phyloP scores from a whole-genome alignment of 2,888 invertebrate species.

The Galeopsomyia nigrocyanea region DNA sequence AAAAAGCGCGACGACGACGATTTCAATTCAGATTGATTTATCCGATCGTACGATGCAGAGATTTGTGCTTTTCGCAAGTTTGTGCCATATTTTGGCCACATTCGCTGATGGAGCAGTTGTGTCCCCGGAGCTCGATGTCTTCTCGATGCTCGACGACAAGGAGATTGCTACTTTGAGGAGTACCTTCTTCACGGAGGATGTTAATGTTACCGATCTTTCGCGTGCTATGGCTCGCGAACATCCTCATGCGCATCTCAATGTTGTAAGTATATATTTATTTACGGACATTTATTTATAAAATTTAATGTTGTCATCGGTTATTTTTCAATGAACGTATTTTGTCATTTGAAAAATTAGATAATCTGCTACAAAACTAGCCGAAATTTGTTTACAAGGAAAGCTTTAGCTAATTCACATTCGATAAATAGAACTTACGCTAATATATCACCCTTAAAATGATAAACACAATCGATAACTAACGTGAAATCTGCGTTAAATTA shows the following conservation, averaged over 20 bases:
- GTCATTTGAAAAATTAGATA: background rate
- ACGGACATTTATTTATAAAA: background rate
- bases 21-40: too few relatives aligned
- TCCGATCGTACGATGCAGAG: too few relatives aligned
- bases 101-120: too few relatives aligned
- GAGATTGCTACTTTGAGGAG: too few relatives aligned
- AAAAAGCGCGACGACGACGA: too few relatives aligned
- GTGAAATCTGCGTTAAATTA: too few relatives aligned
- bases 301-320: background rate
- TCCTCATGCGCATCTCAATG: slow-evolving; percentile 20
- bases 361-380: background rate
- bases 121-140: too few relatives aligned
- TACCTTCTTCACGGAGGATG: background rate
- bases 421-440: background rate
- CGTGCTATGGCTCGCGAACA: background rate
- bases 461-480: too few relatives aligned
- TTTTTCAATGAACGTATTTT: background rate
- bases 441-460: too few relatives aligned
- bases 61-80: too few relatives aligned
- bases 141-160: too few relatives aligned
- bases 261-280: slow-evolving; percentile 14
- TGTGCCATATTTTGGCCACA: too few relatives aligned
- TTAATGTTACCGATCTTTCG: background rate
- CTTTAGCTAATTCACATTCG: background rate
- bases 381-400: background rate